Conservation (phyloP, 2,113 vertebrate genomes). For the Potamarius usumacintae region DNA sequence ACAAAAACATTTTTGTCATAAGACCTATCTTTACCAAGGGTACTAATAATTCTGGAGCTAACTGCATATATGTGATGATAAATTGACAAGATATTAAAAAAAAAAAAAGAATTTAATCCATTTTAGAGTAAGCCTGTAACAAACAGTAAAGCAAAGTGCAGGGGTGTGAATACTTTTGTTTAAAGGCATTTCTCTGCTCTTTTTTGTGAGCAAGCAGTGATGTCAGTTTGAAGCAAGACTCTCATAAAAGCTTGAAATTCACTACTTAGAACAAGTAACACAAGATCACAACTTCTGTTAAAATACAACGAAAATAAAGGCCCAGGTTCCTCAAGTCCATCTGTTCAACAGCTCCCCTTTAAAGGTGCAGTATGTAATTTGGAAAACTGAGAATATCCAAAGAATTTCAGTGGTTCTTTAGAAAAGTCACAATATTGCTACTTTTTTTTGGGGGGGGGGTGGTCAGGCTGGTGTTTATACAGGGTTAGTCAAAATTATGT, state of each 20-base stretch:
- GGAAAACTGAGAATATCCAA: background rate
- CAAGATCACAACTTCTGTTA: background rate
- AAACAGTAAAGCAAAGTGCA: background rate
- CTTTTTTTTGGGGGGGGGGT: background rate
- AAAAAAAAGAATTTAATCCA: background rate
- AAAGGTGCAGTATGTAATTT: background rate
- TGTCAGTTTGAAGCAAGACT: background rate
- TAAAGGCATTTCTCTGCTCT: background rate
- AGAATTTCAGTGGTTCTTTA: background rate
- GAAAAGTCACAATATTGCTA: background rate
- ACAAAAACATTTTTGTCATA: background rate
- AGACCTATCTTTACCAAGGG: background rate
- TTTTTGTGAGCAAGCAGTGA: too few species aligned
- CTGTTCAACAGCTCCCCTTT: background rate
- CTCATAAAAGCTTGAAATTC: background rate
- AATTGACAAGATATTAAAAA: background rate
- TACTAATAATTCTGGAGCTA: background rate
- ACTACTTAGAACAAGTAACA: background rate
- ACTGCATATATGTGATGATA: background rate
- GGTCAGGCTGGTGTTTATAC: background rate
- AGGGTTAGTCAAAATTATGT: too few species aligned
- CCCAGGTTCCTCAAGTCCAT: background rate
- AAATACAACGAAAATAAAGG: background rate
- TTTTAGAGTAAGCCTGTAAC: background rate
- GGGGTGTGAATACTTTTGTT: background rate